Conservation (phyloP, 2,888 invertebrate species). For the Drosophila tripunctata region DNA sequence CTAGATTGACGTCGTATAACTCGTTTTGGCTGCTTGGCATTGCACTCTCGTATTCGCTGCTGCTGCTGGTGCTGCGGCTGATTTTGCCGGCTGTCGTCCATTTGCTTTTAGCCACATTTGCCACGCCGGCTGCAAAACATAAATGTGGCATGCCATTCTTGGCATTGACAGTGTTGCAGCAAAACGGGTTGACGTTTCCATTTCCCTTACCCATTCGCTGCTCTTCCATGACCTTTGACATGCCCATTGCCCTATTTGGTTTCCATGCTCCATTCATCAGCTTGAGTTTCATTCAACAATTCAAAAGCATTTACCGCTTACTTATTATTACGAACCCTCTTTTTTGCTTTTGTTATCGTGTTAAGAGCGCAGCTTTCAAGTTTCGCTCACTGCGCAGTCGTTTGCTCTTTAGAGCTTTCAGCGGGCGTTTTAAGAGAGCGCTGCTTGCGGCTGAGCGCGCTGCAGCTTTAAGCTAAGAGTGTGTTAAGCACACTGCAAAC, state of each 20-base stretch:
- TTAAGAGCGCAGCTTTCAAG: slow-evolving; percentile 12
- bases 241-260: not conserved
- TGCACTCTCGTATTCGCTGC: slow-evolving; percentile 44
- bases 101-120: slow-evolving; percentile 27
- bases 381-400: slow-evolving; percentile 5
- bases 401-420: slow-evolving; percentile 26
- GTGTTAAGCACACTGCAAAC: slow-evolving; percentile 32
- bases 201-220: not conserved
- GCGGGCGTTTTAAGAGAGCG: slow-evolving; percentile 26
- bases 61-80: too few relatives aligned
- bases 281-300: slow-evolving; percentile 22
- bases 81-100: slow-evolving; percentile 41
- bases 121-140: slow-evolving; percentile 40
- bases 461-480: slow-evolving; percentile 41
- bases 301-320: slow-evolving; percentile 30
- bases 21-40: slow-evolving; percentile 58
- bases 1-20: slow-evolving; percentile 48
- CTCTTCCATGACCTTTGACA: not conserved
- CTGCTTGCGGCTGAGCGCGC: slow-evolving; percentile 34
- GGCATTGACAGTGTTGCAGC: slow-evolving; percentile 43
- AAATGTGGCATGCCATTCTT: slow-evolving; percentile 30
- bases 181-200: slow-evolving; percentile 49
- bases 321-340: too few relatives aligned
- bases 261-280: too few relatives aligned
- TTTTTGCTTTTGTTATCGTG: too few relatives aligned